Evolutionary conservation across 2,797 vertebrate species (phyloP), one percentile per base, ranked within the genome.

Genomic region (Clarias pachynema): DNA sequence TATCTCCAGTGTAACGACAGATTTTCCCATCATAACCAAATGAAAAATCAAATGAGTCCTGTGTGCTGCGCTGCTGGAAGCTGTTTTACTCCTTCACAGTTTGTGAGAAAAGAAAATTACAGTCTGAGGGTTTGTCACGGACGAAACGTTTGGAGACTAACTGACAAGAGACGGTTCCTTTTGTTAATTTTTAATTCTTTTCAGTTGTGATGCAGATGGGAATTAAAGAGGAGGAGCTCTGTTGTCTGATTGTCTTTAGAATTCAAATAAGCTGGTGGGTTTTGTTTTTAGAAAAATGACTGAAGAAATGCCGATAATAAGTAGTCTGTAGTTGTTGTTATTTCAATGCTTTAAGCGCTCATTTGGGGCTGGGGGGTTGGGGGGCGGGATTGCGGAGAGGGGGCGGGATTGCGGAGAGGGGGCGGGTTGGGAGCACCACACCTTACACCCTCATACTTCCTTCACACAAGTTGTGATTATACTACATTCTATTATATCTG

Each of bases 1-100:
- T 29, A 69, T 26, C 66, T 83, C 56, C 83, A 87, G 74, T 62
- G 56, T 82, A 83, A 87, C 60, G 44, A 84, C 66, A 86, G 34
- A 60, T 15, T 75, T 89, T 72, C 31, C 53, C 72, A 82, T 87
- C 78, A 82, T 31, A 81, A 79, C 74, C 77, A 44, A 73, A 65
- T 77, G 77, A 22, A 44, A 86, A 88, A 72, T 79, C 68, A 62
- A 68, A 82, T 69, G 29, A 73, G 72, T 86, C 49, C 70, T 70
- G 40, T 37, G 29, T 81, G 75, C 65, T 24, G 31, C 18, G 20
- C 75, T 6, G 29, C 10, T 3, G 72, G 72, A 74, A 29, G 72
- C 6, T 8, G 24, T 12, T 44, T 44, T 44, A 6, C n/a, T n/a
- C 69, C 70, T n/a, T 56, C 72, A 56, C 72, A 29, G n/a, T 56